phyloP scores from a whole-genome alignment of 2,113 vertebrate species.

The Campylorhamphus procurvoides region DNA sequence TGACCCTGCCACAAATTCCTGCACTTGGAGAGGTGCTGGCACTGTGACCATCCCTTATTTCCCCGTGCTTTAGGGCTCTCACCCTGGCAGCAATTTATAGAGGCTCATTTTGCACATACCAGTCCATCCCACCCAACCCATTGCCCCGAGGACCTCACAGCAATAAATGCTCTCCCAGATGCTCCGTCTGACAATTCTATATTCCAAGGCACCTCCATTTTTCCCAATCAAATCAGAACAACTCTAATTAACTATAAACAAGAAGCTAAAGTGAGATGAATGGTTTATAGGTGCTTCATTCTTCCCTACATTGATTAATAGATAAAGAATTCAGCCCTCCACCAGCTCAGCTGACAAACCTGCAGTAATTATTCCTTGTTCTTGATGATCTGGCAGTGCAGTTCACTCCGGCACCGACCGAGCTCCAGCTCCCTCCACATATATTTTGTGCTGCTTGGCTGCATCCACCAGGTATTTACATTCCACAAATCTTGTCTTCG shows the following conservation, averaged over 20 bases:
- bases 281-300: conserved; percentile 44
- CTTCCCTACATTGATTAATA: conserved; percentile 52
- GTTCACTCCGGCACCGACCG: neutral
- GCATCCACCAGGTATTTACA: conserved; percentile 16
- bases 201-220: neutral
- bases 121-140: neutral
- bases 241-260: conserved; percentile 48
- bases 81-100: neutral
- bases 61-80: neutral
- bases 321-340: conserved; percentile 45
- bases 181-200: neutral
- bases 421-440: conserved; percentile 1
- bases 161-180: neutral
- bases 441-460: conserved; percentile 5
- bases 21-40: neutral
- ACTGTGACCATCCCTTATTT: neutral
- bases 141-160: neutral
- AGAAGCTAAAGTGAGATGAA: conserved; percentile 53
- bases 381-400: neutral
- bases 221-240: conserved; percentile 4
- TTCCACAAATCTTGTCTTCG: neutral
- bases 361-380: conserved; percentile 13
- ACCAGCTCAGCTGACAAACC: conserved; percentile 43
- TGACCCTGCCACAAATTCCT: neutral
- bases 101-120: neutral